Conservation (phyloP, 2,113 vertebrate genomes). For the Deroptyus accipitrinus region DNA sequence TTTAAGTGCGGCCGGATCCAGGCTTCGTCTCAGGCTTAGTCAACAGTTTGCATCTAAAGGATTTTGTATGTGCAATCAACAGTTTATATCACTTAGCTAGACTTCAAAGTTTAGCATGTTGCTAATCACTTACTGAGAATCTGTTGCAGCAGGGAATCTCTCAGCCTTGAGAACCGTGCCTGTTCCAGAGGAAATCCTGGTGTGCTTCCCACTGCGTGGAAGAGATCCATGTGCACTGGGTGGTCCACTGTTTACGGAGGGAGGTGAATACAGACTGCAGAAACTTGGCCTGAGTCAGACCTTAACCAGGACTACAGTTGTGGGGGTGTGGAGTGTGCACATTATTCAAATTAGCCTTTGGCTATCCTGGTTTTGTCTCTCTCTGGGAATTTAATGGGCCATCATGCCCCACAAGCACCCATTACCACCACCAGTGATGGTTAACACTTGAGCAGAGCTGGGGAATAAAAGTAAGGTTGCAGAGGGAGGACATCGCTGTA, state of each 20-base stretch:
- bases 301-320: neutral
- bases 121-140: neutral
- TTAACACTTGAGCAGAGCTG: neutral
- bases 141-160: neutral
- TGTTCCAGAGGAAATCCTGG: neutral
- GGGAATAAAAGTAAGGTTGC: neutral
- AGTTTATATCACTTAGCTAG: neutral
- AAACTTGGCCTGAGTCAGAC: neutral
- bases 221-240: neutral
- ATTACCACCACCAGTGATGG: neutral
- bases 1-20: too few species aligned
- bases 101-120: neutral
- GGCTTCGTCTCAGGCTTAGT: neutral
- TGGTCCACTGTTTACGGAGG: neutral
- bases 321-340: too few species aligned
- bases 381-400: neutral
- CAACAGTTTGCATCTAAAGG: neutral
- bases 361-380: neutral
- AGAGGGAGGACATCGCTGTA: neutral
- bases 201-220: neutral
- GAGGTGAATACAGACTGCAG: neutral
- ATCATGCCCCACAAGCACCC: neutral
- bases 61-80: neutral
- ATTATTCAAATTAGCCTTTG: neutral
- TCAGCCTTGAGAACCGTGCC: neutral